Evolutionary conservation across 35 echinoderm and acorn worm species (phyloP).

Genomic region (Heliocidaris erythrogramma): DNA sequence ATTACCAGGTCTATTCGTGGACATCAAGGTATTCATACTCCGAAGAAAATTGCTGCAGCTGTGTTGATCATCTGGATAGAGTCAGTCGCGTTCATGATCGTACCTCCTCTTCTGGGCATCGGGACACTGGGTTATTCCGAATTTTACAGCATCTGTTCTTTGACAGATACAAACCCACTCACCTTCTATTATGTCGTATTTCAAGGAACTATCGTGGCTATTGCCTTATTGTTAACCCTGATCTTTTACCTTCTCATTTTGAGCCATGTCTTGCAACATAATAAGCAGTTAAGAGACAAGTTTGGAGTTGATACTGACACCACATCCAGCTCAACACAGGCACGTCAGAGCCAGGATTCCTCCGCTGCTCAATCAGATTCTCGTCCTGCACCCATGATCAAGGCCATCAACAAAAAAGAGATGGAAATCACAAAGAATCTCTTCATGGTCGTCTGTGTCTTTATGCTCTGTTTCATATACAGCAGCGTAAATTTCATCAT

Average conservation of each 20-base stretch:
- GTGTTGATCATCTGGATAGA: conserved; percentile 52
- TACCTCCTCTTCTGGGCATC: conserved; percentile 34
- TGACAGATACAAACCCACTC: not conserved
- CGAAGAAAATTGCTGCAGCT: conserved; percentile 27
- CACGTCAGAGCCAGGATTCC: not conserved
- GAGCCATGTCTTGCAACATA: not conserved
- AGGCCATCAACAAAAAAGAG: not conserved
- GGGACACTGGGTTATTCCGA: conserved; percentile 56
- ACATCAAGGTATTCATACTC: conserved; percentile 44
- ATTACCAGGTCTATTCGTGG: conserved; percentile 51
- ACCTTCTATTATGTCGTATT: not conserved
- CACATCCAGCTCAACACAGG: not conserved
- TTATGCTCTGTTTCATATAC: not conserved
- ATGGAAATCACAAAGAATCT: not conserved
- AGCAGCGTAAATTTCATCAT: not conserved
- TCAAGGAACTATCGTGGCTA: conserved; percentile 13
- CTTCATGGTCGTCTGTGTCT: not conserved
- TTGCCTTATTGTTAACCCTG: not conserved
- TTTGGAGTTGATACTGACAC: not conserved
- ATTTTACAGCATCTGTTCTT: conserved; percentile 39
- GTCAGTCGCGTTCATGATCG: not conserved
- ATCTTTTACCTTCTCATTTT: conserved; percentile 9
- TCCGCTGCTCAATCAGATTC: not conserved
- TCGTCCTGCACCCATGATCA: not conserved
- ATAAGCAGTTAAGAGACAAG: not conserved